Base-by-base conservation (phyloP, 2,888 invertebrate species). In the Luperina testacea region DNA sequence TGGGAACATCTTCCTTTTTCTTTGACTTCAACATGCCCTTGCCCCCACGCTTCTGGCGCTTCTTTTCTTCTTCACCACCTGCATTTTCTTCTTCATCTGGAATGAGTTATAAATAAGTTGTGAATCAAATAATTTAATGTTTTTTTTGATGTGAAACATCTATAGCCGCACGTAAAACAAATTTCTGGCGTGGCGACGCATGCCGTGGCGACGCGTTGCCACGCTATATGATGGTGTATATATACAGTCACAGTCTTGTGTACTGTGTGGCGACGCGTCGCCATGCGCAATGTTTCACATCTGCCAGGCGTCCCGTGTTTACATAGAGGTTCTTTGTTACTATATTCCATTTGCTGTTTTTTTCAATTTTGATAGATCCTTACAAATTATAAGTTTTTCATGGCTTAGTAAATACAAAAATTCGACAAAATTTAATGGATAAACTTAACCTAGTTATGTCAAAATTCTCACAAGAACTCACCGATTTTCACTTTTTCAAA, bases 11-110 rank as follows among this genome's bases (percentile, higher is more conserved):
- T 89, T 99, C 98, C 93, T 99, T 99, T 97, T 99, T 99, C 95
- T 99, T 99, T 17, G 99, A 98, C 94, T 99, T 99, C 78, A 99
- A 97, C 97, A 99, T 98, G 63, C 99, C 99, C 94, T 99, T 99
- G 15, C 99, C 99, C 61, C 99, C 99, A 70, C 99, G 97, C 94
- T 99, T 99, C 93, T 99, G 99, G 32, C 99, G 97, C 93, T 99
- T 99, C 94, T 99, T 99, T 94, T 99, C 99, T 92, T 99, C 99
- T 92, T 99, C 99, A 3, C 98, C 98, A 79, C 98, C 98, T 72
- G 97, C 98, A 89, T 98, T 98, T 86, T 97, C 98, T 81, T 97
- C 98, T 80, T 97, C 97, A 96, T 97, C 95, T 97, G 93, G 57
- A 92, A 90, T 80, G 80, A 64, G 48, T 51, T 17, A 27, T 38